Evolutionary conservation across 2,888 invertebrate species (phyloP), one percentile per base, ranked within the genome.

Genomic region (Caenorhabditis imperialis): DNA sequence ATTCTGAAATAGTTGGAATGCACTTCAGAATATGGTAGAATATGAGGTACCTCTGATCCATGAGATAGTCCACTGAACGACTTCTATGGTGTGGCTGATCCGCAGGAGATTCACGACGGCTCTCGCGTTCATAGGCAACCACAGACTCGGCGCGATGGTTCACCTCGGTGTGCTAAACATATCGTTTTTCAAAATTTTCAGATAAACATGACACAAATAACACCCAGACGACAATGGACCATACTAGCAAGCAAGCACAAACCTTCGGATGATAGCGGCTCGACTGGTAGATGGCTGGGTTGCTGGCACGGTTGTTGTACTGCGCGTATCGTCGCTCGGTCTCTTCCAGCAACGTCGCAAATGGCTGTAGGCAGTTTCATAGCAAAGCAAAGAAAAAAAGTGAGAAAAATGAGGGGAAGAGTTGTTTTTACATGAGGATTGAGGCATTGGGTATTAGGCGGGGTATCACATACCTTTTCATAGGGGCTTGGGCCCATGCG

Each of bases 31-130:
- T n/a, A n/a, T n/a, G n/a, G 6, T 7, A 30, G 30, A 30, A 30
- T 30, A 10, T 30, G 7, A 30, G 8, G 4, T 2, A 44, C 87
- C 75, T 80, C 62, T 83, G 77, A 74, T 88, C 87, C 84, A 88
- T 84, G 45, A 88, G 67, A 69, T 87, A 88, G 62, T 88, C 88
- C 14, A 87, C 88, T 27, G 81, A 81, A 57, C 86, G 85, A 48
- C 88, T 86, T 25, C 88, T 75, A n/a, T 62, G 72, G 57, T 88
- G 88, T 5, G 78, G 79, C n/a, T 71, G 65, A 8, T 83, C 80
- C 1, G 75, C 53, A 12, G 63, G 65, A 18, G 69, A 67, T 35
- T 86, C 86, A 20, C 81, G 48, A 8, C 85, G 74, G 51, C 83
- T 84, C 33, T 82, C 78, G 20, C 86, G 72, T 3, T 75, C 71